Percentiles rank a stretch among this genome's conserved stretches.
Evolutionary conservation across 2,888 invertebrate species (phyloP).

Genomic region (Acrocyrtus sp.): DNA sequence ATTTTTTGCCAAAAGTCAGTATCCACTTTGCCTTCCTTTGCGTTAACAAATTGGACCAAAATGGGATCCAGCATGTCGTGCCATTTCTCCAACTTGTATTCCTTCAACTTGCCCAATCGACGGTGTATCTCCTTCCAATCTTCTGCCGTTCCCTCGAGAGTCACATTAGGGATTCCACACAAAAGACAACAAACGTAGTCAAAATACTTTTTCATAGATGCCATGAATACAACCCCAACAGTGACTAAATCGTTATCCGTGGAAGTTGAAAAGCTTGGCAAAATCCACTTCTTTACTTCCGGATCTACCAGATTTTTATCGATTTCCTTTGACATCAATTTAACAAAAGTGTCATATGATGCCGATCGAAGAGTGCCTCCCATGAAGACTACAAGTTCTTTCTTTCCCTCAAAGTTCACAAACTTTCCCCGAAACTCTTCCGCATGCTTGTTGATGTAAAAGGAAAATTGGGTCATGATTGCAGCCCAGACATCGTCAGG

Average conservation of each 20-base stretch:
- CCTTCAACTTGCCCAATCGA: constrained; percentile 32
- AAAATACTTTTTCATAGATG: constrained; percentile 48
- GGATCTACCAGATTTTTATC: constrained; percentile 41
- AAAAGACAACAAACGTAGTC: constrained; percentile 20
- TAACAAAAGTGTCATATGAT: constrained; percentile 30
- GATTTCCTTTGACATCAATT: constrained; percentile 18
- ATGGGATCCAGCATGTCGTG: constrained; percentile 30
- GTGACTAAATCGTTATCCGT: constrained; percentile 39
- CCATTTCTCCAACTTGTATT: constrained; percentile 38
- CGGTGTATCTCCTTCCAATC: constrained; percentile 39
- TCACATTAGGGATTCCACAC: constrained; percentile 44
- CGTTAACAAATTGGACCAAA: constrained; percentile 33
- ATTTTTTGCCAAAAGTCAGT: constrained; percentile 38
- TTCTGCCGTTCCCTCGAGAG: constrained; percentile 37
- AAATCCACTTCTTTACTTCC: constrained; percentile 39
- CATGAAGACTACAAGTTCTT: constrained; percentile 9
- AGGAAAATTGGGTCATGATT: constrained; percentile 51
- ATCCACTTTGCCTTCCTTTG: constrained; percentile 41
- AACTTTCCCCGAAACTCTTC: constrained; percentile 45
- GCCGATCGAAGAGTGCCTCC: constrained; percentile 22
- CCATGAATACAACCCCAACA: constrained; percentile 47
- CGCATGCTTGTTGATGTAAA: constrained; percentile 48
- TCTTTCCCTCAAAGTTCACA: constrained; percentile 49
- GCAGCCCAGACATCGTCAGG: constrained; percentile 53
- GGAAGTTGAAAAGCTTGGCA: constrained; percentile 45